Evolutionary conservation across 2,888 invertebrate species (phyloP).

Genomic region (Yponomeuta sedellus): DNA sequence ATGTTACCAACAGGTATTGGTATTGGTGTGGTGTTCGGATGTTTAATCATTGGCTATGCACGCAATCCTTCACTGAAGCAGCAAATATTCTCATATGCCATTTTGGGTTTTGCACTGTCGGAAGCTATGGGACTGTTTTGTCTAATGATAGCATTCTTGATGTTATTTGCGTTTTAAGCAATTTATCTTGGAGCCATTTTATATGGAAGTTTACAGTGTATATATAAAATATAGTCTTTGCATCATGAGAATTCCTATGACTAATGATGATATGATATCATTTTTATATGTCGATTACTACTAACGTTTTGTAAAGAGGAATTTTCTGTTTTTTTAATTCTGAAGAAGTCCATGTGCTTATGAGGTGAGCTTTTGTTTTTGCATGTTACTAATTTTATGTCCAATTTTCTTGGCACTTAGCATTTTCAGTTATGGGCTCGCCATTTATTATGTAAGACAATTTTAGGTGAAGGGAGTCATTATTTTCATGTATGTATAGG

Average conservation of each 20-base stretch:
- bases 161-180: conserved; percentile 95
- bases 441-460: no score
- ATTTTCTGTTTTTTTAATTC: not conserved
- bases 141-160: conserved; percentile 98
- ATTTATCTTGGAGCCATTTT: conserved; percentile 15
- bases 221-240: conserved; percentile 1
- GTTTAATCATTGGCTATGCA: conserved; percentile 96
- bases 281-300: not conserved
- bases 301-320: not conserved
- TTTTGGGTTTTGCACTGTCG: conserved; percentile 97
- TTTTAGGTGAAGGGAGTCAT: no score
- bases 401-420: not conserved
- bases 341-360: conserved; percentile 4
- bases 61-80: conserved; percentile 98
- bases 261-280: not conserved
- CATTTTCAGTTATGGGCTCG: not conserved
- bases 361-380: conserved; percentile 8
- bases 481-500: no score
- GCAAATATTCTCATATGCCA: conserved; percentile 98
- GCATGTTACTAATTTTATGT: conserved; percentile 1
- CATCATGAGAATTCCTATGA: not conserved
- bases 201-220: conserved; percentile 2
- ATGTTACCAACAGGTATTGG: conserved; percentile 86
- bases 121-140: conserved; percentile 99
- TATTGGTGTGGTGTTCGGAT: conserved; percentile 98